A percentile compares a stretch with the other conserved stretches of the same genome.
Conservation (phyloP, 2,113 vertebrate genomes). For the Sylvilagus bachmani region DNA sequence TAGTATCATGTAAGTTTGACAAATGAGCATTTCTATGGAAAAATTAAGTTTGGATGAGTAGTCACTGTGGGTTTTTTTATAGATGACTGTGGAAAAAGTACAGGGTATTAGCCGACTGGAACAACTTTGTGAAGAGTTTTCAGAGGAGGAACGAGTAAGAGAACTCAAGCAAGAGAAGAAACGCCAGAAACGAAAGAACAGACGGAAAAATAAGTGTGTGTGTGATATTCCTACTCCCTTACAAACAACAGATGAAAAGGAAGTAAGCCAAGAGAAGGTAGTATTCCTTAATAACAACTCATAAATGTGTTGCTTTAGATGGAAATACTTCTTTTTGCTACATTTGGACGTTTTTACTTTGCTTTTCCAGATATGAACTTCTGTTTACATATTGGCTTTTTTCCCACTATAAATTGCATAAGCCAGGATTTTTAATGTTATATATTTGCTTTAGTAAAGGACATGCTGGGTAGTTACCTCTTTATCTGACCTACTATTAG, state of each 20-base stretch:
- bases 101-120: slow-evolving; percentile 98
- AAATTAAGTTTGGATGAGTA: slow-evolving; percentile 26
- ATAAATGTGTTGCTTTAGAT: neutral
- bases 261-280: slow-evolving; percentile 94
- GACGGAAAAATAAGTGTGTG: slow-evolving; percentile 97
- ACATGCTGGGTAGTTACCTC: neutral
- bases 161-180: slow-evolving; percentile 99
- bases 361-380: neutral
- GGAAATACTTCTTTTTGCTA: neutral
- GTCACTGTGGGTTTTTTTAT: slow-evolving; percentile 58
- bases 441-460: slow-evolving; percentile 52
- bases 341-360: slow-evolving; percentile 27
- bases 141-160: slow-evolving; percentile 96
- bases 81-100: slow-evolving; percentile 99
- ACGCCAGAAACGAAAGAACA: slow-evolving; percentile 97
- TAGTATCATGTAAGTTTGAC: slow-evolving; percentile 50
- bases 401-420: neutral
- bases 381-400: neutral
- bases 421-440: slow-evolving; percentile 1
- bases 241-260: slow-evolving; percentile 92
- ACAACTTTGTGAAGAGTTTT: slow-evolving; percentile 98
- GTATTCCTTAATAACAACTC: neutral
- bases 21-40: slow-evolving; percentile 34
- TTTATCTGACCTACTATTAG: slow-evolving; percentile 11
- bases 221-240: slow-evolving; percentile 91